Percentiles rank a stretch among this genome's conserved stretches.
These are phyloP conservation scores for Dioctria rufipes DNA, from an alignment of 2,888 invertebrate genomes.

Conservation along the genomic window DNA sequence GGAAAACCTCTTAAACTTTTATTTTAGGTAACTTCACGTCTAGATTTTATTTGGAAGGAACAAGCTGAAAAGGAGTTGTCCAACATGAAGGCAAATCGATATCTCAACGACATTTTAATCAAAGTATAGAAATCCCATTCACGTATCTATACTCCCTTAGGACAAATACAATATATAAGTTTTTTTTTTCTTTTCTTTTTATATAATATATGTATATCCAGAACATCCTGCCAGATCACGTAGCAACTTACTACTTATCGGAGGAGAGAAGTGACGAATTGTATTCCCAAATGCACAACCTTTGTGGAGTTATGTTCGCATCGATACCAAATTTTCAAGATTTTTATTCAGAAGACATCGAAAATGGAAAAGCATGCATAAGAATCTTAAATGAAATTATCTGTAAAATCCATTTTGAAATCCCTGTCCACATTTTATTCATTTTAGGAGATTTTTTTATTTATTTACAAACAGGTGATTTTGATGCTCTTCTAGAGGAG, in stretches of 20 bases:
- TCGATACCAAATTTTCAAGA: conserved; percentile 98
- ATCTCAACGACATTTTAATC: conserved; percentile 77
- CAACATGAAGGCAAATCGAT: conserved; percentile 94
- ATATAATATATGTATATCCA: conserved; percentile 69
- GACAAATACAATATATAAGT: conserved; percentile 31
- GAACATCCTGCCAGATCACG: conserved; percentile 97
- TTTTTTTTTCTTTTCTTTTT: neutral
- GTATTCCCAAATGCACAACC: conserved; percentile 71
- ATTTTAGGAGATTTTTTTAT: neutral
- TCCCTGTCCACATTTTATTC: too few species aligned
- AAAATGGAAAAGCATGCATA: conserved; percentile 98
- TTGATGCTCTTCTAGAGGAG: conserved; percentile 90
- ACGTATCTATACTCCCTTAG: neutral
- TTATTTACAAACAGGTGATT: conserved; percentile 74
- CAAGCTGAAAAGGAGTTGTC: conserved; percentile 94
- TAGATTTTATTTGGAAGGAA: conserved; percentile 98
- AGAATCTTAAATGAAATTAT: conserved; percentile 98
- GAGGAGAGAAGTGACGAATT: conserved; percentile 75
- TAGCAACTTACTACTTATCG: conserved; percentile 93
- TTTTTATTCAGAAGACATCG: conserved; percentile 97
- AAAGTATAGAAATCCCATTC: conserved; percentile 64
- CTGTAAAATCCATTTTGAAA: conserved; percentile 73
- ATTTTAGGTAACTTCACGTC: conserved; percentile 90
- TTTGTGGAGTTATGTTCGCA: conserved; percentile 96
- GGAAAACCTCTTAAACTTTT: too few species aligned